Evolutionary conservation across 2,797 vertebrate species (phyloP), one percentile per base, ranked within the genome.

Genomic region (Neomorphus geoffroyi): DNA sequence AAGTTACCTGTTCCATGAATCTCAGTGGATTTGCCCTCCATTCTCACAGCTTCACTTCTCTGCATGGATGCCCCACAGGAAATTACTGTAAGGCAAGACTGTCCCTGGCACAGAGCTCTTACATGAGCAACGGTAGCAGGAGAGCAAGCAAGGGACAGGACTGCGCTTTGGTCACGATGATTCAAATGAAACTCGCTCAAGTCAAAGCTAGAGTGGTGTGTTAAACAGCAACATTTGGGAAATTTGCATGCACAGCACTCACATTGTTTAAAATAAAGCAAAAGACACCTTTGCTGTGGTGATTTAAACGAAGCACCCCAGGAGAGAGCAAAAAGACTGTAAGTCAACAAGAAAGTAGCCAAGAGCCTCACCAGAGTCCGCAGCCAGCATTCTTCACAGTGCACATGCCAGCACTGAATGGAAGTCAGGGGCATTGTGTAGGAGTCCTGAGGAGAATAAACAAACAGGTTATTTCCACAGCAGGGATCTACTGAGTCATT

Each of bases 331-430:
- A 81, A 69, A 83, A 43, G 46, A 41, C 16, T 75, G 11, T 12
- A 87, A 90, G 32, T 37, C 30, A 94, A 83, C 7, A 80, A 94
- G 74, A 82, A 96, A 95, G 45, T 45, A 96, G 79, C 33, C 19
- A 84, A 95, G 80, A 90, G 80, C 90, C 98, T 98, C 98, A 99
- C 99, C 99, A 99, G 98, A 98, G 99, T 99, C 98, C 99, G 98
- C 96, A 99, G 98, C 99, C 99, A 99, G 98, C 99, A 99, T 98
- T 99, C 99, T 98, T 99, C 99, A 97, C 99, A 99, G 98, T 99
- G 99, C 97, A 99, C 99, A 10, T 99, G 99, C 99, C 99, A 99
- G 98, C 99, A 99, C 98, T 99, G 99, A 98, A 99, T 99, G 91
- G 99, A 99, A 88, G 99, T 99, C 97, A 99, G 98, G 64, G 99